Evolutionary conservation across 2,113 vertebrate genomes (phyloP).

Genomic region (Nestor notabilis): DNA sequence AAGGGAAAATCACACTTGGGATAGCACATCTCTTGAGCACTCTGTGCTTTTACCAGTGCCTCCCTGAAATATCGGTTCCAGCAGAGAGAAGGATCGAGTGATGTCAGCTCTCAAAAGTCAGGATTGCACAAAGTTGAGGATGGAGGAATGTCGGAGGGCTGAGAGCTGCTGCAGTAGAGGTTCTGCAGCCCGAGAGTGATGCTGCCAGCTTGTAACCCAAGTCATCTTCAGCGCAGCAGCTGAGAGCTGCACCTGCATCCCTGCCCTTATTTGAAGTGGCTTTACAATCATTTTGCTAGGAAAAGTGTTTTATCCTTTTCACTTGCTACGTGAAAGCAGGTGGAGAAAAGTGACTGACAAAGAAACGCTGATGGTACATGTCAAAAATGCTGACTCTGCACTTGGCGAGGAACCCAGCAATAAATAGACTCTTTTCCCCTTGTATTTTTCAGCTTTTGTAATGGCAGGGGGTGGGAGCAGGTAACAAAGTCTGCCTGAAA

Average conservation of each 20-base stretch:
- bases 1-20: slow-evolving; percentile 3
- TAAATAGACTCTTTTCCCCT: not conserved
- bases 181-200: not conserved
- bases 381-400: not conserved
- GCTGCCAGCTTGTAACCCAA: not conserved
- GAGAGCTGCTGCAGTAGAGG: not conserved
- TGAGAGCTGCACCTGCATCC: slow-evolving; percentile 30
- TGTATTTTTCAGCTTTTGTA: not conserved
- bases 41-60: not conserved
- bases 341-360: slow-evolving; percentile 20
- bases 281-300: slow-evolving; percentile 35
- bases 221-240: not conserved
- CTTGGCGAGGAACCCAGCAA: not conserved
- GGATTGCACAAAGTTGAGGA: not conserved
- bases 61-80: not conserved
- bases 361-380: slow-evolving; percentile 1
- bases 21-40: not conserved
- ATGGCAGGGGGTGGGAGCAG: not conserved
- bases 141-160: not conserved
- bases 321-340: not conserved
- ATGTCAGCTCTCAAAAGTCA: not conserved
- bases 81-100: not conserved
- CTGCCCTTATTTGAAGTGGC: slow-evolving; percentile 26
- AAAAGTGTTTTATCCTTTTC: slow-evolving; percentile 36
- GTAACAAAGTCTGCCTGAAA: not conserved